Base-by-base conservation (phyloP, 2,888 invertebrate species). In the Cinara cedri region DNA sequence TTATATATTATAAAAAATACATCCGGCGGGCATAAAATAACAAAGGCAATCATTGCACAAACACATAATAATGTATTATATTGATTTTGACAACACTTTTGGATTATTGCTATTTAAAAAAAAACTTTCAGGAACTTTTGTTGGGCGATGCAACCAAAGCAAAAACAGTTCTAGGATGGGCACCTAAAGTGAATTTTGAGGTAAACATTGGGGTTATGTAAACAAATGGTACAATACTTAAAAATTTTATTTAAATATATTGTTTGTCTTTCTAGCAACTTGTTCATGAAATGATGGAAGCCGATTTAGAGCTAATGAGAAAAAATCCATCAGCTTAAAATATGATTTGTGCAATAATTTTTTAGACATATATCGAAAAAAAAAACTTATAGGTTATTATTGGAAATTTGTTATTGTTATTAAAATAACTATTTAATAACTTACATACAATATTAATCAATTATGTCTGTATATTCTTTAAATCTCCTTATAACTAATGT, bases 101-200 rank as follows among this genome's bases (percentile, higher is more conserved):
- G 44, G 65, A 44, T 42, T 75, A 74, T 65, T 75, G 54, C 44
- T 65, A n/a, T 75, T 78, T 60, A 55, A 66, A 65, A 66, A 55
- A 26, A 3, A 68, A 68, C 34, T 84, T 85, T 10, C 84, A 93
- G 93, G 97, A 97, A 85, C 88, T 94, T 63, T 87, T 99, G 24
- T 88, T 94, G 81, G 98, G 99, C n/a, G 97, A 98, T 87, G 90
- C 98, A 1, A 90, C 92, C 0, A 98, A 98, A 87, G 98, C 98
- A 0, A 92, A 90, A 84, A 87, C 90, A 76, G 90, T 92, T 84
- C 89, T 99, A 62, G 93, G 94, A 57, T 99, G 99, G 99, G 86
- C 88, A 62, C 94, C 96, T 0, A 93, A 92, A 82, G 92, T 95
- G 44, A 88, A 91, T 65, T 97, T 92, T 85, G 84, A 89, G 85